Evolutionary conservation across 2,113 vertebrate genomes (phyloP), one percentile per base, ranked within the genome.

Genomic region (Tragelaphus imberbis): DNA sequence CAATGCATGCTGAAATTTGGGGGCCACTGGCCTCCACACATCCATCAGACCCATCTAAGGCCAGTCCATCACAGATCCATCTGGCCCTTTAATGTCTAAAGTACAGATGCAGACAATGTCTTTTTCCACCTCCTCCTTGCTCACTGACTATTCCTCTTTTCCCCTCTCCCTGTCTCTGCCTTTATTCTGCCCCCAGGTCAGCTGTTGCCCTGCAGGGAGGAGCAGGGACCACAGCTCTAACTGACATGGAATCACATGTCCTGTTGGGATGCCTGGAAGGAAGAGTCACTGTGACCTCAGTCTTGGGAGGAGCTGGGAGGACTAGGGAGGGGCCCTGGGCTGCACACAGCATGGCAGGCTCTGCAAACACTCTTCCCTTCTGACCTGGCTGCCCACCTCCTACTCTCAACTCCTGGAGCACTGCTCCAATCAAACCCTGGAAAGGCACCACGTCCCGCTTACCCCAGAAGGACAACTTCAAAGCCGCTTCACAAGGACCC

Each of bases 391-490:
- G 77, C 8, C 81, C 58, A 8, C 23, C 65, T 91, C 33, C 88
- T 53, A 40, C 68, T 55, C 47, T 40, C 30, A 19, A 71, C 59
- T 90, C 82, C 68, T 19, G 3, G 91, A 86, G 68, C 14, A 9
- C 49, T 15, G 77, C 84, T 85, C 21, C 5, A 84, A 87, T 59
- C 80, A 71, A 80, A 96, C 91, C 91, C 93, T 36, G 63, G 59
- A 94, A 90, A 90, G 75, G 16, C 59, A 84, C n/a, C 84, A 94
- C 84, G 79, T 92, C 90, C 94, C 84, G 68, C 88, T 93, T 95
- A 84, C 56, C 33, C 84, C 87, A 88, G 65, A 95, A 95, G 87
- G 96, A 93, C 56, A 94, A 92, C 96, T 97, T 96, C 97, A 97
- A 97, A 98, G 95, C 40, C 0, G 0, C 44, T 47, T 65, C 21